Evolutionary conservation across 2,888 invertebrate species (phyloP).

Genomic region (Linnaemya tessellans): DNA sequence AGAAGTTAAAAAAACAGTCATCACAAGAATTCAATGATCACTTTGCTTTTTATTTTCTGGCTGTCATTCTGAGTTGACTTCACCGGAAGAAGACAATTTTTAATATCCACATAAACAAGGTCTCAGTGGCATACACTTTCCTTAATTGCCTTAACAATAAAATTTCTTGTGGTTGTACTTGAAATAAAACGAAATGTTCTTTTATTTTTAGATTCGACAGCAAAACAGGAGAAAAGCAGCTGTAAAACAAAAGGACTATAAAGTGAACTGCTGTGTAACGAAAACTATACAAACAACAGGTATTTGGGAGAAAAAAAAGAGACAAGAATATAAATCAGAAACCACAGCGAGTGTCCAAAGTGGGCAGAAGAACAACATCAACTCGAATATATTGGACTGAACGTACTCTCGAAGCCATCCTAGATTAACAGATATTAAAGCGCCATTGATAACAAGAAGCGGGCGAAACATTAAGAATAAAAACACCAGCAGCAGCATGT

Average conservation of each 20-base stretch:
- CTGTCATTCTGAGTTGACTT: too few species aligned
- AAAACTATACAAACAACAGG: slow-evolving; percentile 19
- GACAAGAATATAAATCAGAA: slow-evolving; percentile 27
- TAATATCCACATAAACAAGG: too few species aligned
- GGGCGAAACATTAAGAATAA: slow-evolving; percentile 30
- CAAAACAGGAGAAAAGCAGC: neutral
- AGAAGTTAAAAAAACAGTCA: too few species aligned
- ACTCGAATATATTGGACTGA: slow-evolving; percentile 1
- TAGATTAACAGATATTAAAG: slow-evolving; percentile 45
- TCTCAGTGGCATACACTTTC: too few species aligned
- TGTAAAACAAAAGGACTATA: neutral
- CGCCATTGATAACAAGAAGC: slow-evolving; percentile 28
- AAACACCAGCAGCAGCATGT: slow-evolving; percentile 75
- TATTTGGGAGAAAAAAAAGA: slow-evolving; percentile 2
- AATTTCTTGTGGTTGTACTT: too few species aligned
- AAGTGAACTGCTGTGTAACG: neutral
- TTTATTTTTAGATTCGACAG: slow-evolving; percentile 12
- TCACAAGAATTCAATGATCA: too few species aligned
- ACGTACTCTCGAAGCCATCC: neutral
- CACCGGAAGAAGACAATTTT: too few species aligned
- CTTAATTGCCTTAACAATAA: too few species aligned
- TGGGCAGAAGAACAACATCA: slow-evolving; percentile 18
- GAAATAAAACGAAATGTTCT: neutral
- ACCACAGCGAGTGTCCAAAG: slow-evolving; percentile 7
- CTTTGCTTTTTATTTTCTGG: too few species aligned